Conservation (phyloP, 2,888 invertebrate genomes). For the Drosophila stalkeri region DNA sequence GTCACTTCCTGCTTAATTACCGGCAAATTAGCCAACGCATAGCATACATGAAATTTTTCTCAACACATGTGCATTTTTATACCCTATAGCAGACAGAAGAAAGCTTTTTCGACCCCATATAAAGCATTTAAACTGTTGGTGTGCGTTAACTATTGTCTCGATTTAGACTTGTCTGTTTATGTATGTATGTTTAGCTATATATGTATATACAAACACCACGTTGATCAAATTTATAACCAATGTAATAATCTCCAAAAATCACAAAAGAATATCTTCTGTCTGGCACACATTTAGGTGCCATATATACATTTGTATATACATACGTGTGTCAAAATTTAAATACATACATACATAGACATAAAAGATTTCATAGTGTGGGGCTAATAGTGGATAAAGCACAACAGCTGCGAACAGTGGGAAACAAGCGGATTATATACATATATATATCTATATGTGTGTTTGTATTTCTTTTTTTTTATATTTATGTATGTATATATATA, state of each 20-base stretch:
- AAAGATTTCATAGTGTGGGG: not conserved
- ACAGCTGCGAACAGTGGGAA: constrained; percentile 7
- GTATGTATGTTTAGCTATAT: not conserved
- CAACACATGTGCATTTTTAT: constrained; percentile 9
- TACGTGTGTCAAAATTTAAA: not conserved
- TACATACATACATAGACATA: not conserved
- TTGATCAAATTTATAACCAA: not conserved
- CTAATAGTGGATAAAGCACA: constrained; percentile 8
- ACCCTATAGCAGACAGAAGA: not conserved
- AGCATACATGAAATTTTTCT: constrained; percentile 5
- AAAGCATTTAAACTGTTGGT: not conserved
- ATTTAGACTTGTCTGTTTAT: not conserved
- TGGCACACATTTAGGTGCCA: not conserved
- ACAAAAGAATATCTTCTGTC: not conserved
- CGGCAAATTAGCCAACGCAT: constrained; percentile 1
- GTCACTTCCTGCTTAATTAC: constrained; percentile 3
- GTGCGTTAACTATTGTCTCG: not conserved
- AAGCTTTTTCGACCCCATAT: constrained; percentile 8
- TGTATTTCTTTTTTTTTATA: not conserved
- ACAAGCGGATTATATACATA: not conserved
- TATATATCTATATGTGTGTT: not conserved
- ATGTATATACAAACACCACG: not conserved
- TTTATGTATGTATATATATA: not conserved
- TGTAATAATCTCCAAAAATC: not conserved
- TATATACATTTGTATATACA: not conserved